These are phyloP conservation scores for Chymomyza amoena DNA, from an alignment of 2,888 invertebrate species.

Conservation along the genomic window DNA sequence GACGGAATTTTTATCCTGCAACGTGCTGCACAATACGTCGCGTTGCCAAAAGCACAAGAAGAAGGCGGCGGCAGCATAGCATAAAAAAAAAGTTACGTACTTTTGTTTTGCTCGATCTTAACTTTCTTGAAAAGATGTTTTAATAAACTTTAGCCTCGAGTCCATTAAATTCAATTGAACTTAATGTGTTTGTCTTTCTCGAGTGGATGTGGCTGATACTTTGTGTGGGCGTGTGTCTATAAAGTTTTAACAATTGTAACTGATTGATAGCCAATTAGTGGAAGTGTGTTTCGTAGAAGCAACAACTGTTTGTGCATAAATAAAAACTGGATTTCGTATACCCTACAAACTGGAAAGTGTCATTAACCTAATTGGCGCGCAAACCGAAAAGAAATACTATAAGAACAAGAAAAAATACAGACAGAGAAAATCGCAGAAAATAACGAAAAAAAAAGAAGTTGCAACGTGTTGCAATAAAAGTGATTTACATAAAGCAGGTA, in stretches of 20 bases:
- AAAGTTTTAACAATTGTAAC: slow-evolving; percentile 40
- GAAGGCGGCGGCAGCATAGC: slow-evolving; percentile 15
- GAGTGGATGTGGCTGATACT: neutral
- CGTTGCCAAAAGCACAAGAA: slow-evolving; percentile 5
- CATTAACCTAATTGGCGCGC: slow-evolving; percentile 69
- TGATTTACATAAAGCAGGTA: slow-evolving; percentile 69
- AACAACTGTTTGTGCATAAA: slow-evolving; percentile 51
- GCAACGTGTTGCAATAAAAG: slow-evolving; percentile 73
- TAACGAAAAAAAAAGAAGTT: slow-evolving; percentile 39
- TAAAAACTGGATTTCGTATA: slow-evolving; percentile 22
- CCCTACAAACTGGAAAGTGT: slow-evolving; percentile 44
- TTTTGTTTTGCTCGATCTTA: neutral
- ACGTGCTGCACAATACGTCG: slow-evolving; percentile 36
- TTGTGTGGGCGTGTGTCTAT: slow-evolving; percentile 16
- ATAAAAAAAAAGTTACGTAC: slow-evolving; percentile 32
- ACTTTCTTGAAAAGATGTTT: slow-evolving; percentile 45
- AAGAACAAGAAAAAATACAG: slow-evolving; percentile 18
- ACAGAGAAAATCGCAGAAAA: neutral
- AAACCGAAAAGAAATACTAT: slow-evolving; percentile 1
- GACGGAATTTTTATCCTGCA: slow-evolving; percentile 67
- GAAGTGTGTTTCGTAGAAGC: slow-evolving; percentile 36
- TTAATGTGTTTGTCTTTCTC: slow-evolving; percentile 16
- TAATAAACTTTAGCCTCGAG: slow-evolving; percentile 63
- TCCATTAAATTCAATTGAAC: slow-evolving; percentile 68
- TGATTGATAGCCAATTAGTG: slow-evolving; percentile 68